phyloP scores from a whole-genome alignment of 2,797 vertebrate genomes.

The Leptodactylus fallax region DNA sequence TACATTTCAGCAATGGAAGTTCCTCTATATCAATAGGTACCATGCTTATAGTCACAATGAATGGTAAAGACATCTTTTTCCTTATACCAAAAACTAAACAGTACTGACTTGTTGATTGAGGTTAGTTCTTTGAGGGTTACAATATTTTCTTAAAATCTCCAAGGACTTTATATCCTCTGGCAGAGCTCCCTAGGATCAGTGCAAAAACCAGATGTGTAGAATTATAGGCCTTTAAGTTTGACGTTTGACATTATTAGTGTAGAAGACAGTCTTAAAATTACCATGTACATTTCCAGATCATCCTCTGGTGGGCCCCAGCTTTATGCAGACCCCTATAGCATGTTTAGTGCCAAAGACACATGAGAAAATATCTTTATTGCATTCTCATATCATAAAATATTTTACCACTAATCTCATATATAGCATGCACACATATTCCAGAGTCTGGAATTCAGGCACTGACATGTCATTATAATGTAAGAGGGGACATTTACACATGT shows the following conservation, averaged over 20 bases:
- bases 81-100: not conserved
- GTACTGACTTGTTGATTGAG: not conserved
- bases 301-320: not conserved
- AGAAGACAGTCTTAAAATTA: not conserved
- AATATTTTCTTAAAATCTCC: conserved; percentile 28
- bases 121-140: not conserved
- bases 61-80: not conserved
- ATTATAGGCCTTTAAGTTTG: conserved; percentile 21
- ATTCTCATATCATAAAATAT: conserved; percentile 4
- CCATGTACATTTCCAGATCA: not conserved
- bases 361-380: not conserved
- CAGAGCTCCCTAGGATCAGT: not conserved
- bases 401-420: not conserved
- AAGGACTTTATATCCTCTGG: conserved; percentile 28
- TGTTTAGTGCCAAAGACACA: not conserved
- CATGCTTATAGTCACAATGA: not conserved
- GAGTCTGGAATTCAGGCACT: too few relatives aligned
- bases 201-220: conserved; percentile 17
- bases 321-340: not conserved
- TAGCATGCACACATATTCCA: not conserved
- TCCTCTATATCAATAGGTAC: not conserved
- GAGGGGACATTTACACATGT: too few relatives aligned
- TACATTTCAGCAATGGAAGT: not conserved
- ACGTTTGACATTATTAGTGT: not conserved
- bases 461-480: too few relatives aligned